These are phyloP conservation scores for Leucania comma DNA, from an alignment of 2,888 invertebrate genomes.

Conservation along the genomic window DNA sequence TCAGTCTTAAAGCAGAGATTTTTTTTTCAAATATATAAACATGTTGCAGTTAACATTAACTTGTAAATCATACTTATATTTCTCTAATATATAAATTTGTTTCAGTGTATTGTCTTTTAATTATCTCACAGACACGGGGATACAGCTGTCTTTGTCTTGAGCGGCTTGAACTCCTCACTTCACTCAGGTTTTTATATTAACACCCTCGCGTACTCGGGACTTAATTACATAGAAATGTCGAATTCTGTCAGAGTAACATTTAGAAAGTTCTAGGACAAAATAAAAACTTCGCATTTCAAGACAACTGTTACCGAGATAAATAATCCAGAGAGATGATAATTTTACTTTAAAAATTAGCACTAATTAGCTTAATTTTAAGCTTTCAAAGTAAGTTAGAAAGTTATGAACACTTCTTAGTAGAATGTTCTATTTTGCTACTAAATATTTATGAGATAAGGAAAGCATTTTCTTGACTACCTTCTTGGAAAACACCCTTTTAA, in stretches of 20 bases:
- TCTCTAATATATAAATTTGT: no score
- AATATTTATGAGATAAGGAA: conserved; percentile 15
- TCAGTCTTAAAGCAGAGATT: no score
- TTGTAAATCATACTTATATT: no score
- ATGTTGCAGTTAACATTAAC: no score
- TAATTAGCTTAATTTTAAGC: conserved; percentile 23
- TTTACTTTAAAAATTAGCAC: conserved; percentile 30
- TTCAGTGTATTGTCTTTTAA: no score
- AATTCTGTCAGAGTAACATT: conserved; percentile 9
- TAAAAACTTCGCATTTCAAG: conserved; percentile 8
- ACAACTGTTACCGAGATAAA: not conserved
- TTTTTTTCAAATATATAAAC: no score
- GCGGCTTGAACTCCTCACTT: no score
- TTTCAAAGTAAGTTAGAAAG: conserved; percentile 19
- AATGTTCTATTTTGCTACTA: conserved; percentile 18
- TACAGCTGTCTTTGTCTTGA: no score
- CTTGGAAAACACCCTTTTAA: not conserved
- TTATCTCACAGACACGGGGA: no score
- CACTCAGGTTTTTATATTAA: no score
- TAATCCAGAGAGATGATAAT: conserved; percentile 13
- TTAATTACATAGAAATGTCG: conserved; percentile 1
- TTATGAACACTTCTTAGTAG: conserved; percentile 21
- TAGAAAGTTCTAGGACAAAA: conserved; percentile 25
- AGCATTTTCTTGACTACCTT: not conserved
- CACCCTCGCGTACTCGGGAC: no score